Evolutionary conservation across 2,888 invertebrate species (phyloP), one percentile per base, ranked within the genome.

Genomic region (Rhingia campestris): DNA sequence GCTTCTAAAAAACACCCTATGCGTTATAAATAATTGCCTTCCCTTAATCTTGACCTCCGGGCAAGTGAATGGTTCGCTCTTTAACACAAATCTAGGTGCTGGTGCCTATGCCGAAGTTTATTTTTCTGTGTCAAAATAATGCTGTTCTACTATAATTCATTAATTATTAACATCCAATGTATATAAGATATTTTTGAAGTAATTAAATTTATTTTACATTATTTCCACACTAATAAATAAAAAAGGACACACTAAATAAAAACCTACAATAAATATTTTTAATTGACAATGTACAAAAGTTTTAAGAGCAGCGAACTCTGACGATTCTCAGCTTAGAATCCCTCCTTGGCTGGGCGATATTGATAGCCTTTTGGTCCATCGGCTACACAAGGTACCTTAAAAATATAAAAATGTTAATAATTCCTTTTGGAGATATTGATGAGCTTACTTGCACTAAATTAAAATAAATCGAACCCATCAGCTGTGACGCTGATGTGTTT

Each of bases 401-500:
- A 54, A 45, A 54, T 43, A 32, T 10, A 9, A 14, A 43, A 61
- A 54, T 6, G 3, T 12, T 7, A 51, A 22, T 56, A 47, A 30
- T 10, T 3, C 37, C 6, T 14, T 41, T 7, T 22, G 0, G 30
- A 37, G 3, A 9, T 5, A 30, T n/a, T 30, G 33, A 53, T 33
- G 9, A 10, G n/a, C 30, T 86, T 81, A 95, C 94, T 91, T 95
- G 95, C 49, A 96, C 94, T 86, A 97, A 91, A 90, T 97, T 97
- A 91, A 97, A 97, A 90, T 97, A 97, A 85, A 97, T 95, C 88
- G 95, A 95, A 49, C 97, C 97, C 94, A 97, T 95, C 4, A 92
- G 91, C 79, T 94, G 93, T 0, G 96, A 95, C 6, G 95, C 94
- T 49, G 95, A 94, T 33, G 95, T 94, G 87, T 94, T 94, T 37